Base-by-base conservation (phyloP, 2,797 vertebrate genomes). In the Bradypodion pumilum region DNA sequence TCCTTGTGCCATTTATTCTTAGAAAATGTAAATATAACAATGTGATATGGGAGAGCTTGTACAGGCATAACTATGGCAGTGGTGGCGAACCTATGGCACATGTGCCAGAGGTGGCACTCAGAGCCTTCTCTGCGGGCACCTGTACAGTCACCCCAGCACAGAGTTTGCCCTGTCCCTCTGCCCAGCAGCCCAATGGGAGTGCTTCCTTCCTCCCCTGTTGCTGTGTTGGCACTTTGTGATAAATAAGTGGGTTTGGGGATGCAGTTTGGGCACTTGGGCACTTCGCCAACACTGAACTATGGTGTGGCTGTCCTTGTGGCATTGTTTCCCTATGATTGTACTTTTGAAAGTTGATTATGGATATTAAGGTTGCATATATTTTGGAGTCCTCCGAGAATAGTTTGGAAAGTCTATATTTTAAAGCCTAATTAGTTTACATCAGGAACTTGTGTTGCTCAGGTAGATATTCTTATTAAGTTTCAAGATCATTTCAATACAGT, bases 401-500 rank as follows among this genome's bases (percentile, higher is more conserved):
- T 29, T 74, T 74, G 49, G 49, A 69, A 80, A 69, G 23, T 46
- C 1, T 75, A 15, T 68, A 72, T 84, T 79, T 87, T 25, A 56
- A 35, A 77, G 44, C 35, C 49, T 60, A 3, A 49, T 89, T 85
- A 85, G 72, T 89, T 91, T 89, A 49, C 78, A 35, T 2, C 80
- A 78, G 84, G 60, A 80, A 82, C 29, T 15, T 68, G 1, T 42
- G 56, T 85, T 85, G 32, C 70, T 88, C 2, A 37, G 63, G 49
- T 74, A 80, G 76, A 85, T 84, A 56, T 74, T 81, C 56, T 88
- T 89, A 32, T 37, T 78, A 75, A 37, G 78, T 70, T 91, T 88
- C 81, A 60, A 21, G 81, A 78, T 89, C 66, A 2, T 87, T 85
- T 84, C 76, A 59, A 82, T 89, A 59, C 76, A 59, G 82, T 89